A percentile compares a stretch with the other conserved stretches of the same genome.
Evolutionary conservation across 2,888 invertebrate genomes (phyloP).

Genomic region (Tolmerus cingulatus): DNA sequence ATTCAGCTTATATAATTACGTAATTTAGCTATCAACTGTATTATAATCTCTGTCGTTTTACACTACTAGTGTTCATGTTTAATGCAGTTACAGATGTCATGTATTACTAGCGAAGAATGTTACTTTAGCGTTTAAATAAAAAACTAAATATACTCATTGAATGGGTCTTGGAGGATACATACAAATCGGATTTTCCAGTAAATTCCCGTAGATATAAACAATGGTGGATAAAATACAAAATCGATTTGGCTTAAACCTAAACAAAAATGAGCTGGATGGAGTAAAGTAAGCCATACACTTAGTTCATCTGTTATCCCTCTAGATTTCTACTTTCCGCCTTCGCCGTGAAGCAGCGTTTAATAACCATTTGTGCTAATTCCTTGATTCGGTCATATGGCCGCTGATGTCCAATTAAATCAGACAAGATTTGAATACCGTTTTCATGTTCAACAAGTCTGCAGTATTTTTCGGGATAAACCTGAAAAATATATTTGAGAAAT

Average conservation of each 20-base stretch:
- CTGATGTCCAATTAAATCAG: slow-evolving; percentile 70
- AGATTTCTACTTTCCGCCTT: slow-evolving; percentile 55
- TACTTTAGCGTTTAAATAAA: slow-evolving; percentile 22
- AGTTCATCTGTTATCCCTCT: slow-evolving; percentile 55
- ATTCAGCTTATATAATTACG: slow-evolving; percentile 8
- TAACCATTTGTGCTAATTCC: slow-evolving; percentile 72
- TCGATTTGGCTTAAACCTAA: slow-evolving; percentile 14
- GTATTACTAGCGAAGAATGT: not conserved
- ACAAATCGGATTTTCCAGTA: not conserved
- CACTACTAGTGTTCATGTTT: not conserved
- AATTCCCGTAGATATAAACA: not conserved
- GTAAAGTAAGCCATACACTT: not conserved
- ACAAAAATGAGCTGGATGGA: slow-evolving; percentile 33
- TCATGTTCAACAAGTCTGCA: slow-evolving; percentile 87
- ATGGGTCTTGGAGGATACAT: not conserved
- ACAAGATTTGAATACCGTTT: slow-evolving; percentile 79
- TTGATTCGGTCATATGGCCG: slow-evolving; percentile 73
- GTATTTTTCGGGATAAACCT: slow-evolving; percentile 85
- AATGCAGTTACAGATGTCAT: slow-evolving; percentile 3
- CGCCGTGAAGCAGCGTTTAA: slow-evolving; percentile 69
- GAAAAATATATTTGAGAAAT: slow-evolving; percentile 48
- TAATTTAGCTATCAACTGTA: slow-evolving; percentile 11
- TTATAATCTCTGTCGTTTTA: slow-evolving; percentile 9
- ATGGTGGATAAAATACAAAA: slow-evolving; percentile 8
- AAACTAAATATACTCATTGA: slow-evolving; percentile 19